Conservation (phyloP, 2,888 invertebrate genomes). For the Molorchus minor region DNA sequence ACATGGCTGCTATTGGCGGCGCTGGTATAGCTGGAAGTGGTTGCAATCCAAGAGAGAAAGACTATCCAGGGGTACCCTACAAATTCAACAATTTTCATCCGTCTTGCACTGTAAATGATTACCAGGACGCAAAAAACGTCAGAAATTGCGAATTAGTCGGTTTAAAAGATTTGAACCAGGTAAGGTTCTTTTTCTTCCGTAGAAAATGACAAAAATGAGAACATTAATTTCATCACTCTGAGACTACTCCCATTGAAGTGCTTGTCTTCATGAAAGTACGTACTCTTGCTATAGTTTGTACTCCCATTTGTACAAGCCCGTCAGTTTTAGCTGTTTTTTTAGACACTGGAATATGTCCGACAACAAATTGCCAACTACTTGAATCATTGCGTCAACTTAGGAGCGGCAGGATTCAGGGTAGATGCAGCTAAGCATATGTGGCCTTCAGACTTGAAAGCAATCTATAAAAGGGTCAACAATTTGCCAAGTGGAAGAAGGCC, state of each 20-base stretch:
- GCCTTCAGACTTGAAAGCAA: slow-evolving; percentile 66
- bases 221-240: no score
- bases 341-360: slow-evolving; percentile 64
- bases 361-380: slow-evolving; percentile 63
- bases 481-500: slow-evolving; percentile 71
- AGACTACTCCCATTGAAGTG: no score
- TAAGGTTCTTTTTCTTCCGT: no score
- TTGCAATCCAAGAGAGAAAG: slow-evolving; percentile 61
- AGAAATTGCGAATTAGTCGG: slow-evolving; percentile 66
- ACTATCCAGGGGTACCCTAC: slow-evolving; percentile 72
- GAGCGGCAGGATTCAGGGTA: slow-evolving; percentile 68
- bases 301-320: no score
- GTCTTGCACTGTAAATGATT: slow-evolving; percentile 72
- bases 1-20: slow-evolving; percentile 73
- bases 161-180: slow-evolving; percentile 80
- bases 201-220: no score
- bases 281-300: no score
- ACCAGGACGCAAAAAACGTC: slow-evolving; percentile 69
- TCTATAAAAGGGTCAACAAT: slow-evolving; percentile 66
- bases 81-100: slow-evolving; percentile 73
- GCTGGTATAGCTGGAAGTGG: slow-evolving; percentile 68
- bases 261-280: no score
- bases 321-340: no score
- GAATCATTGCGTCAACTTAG: slow-evolving; percentile 64
- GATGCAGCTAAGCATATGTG: slow-evolving; percentile 67